Evolutionary conservation across 2,797 vertebrate species (phyloP).

Genomic region (Okamejei kenojei): DNA sequence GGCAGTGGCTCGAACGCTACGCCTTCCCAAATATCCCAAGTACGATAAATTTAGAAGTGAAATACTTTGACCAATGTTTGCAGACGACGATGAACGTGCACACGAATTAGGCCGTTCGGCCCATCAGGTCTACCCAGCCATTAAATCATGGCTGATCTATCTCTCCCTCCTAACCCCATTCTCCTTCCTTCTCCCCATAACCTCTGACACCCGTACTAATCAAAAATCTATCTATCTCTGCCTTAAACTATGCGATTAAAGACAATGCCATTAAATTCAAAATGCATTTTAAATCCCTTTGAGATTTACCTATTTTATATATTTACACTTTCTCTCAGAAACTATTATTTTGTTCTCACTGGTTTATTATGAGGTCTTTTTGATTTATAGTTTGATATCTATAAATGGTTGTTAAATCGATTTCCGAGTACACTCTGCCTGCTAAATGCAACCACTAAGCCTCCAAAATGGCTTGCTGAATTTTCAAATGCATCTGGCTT

Average conservation of each 20-base stretch:
- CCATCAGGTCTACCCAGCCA: too few species aligned
- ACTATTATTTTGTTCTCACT: not conserved
- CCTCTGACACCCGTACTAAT: too few species aligned
- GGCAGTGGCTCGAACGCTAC: too few species aligned
- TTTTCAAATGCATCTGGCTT: not conserved
- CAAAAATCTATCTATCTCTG: too few species aligned
- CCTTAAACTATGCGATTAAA: too few species aligned
- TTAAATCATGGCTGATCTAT: too few species aligned
- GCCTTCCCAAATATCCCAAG: not conserved
- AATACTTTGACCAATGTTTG: not conserved
- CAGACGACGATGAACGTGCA: not conserved
- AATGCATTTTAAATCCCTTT: not conserved
- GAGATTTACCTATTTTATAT: not conserved
- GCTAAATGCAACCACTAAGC: not conserved
- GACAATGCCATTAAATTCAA: too few species aligned
- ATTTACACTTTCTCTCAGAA: not conserved
- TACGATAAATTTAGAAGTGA: not conserved
- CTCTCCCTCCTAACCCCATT: too few species aligned
- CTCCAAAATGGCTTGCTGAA: not conserved
- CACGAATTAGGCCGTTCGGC: not conserved
- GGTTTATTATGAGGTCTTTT: not conserved
- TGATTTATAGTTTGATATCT: not conserved
- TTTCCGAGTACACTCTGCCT: not conserved
- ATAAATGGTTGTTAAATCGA: not conserved
- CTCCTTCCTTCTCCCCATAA: too few species aligned